Base-by-base conservation (phyloP, 2,113 vertebrate species). In the Gasterosteus nipponicus region DNA sequence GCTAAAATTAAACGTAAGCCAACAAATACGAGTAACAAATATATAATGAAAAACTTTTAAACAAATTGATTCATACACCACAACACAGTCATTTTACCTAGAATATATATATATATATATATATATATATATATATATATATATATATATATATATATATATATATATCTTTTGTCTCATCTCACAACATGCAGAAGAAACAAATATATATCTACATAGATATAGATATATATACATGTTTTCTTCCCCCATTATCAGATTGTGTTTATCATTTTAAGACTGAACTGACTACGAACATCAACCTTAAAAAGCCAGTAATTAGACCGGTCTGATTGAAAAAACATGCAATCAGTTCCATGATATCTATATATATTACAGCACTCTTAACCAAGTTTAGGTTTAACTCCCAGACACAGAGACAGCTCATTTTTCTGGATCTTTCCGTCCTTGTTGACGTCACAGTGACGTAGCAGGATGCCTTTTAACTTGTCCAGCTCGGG, bases 351-450 rank as follows among this genome's bases (percentile, higher is more conserved):
- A 69, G 16, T 61, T 53, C 65, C 49, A 61, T 2, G 11, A 47
- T 39, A 3, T 6, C 38, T 11, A 9, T 29, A 38, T 5, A 59
- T 15, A 31, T 4, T 22, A 66, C 51, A 60, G 5, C 0, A 26
- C 0, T 75, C 5, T 47, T 51, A 35, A 47, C 53, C 79, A 77
- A 61, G 31, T 33, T 35, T 93, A 22, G 87, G 88, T 90, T 96
- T 98, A 78, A 99, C 86, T 63, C 97, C 97, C 4, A 99, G 94
- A 92, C 96, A 99, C 84, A 99, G 92, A 54, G 95, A 94, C 49
- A 99, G 86, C 88, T 99, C 97, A 0, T 95, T 97, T 89, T 94
- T 99, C 93, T 99, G 97, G 77, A 98, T 97, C 92, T 97, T 99
- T 35, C 97, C 97, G 1, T 99, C 98, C 76, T 96, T 96, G 93